Conservation (phyloP, 2,888 invertebrate genomes). For the Electrophaes corylata region DNA sequence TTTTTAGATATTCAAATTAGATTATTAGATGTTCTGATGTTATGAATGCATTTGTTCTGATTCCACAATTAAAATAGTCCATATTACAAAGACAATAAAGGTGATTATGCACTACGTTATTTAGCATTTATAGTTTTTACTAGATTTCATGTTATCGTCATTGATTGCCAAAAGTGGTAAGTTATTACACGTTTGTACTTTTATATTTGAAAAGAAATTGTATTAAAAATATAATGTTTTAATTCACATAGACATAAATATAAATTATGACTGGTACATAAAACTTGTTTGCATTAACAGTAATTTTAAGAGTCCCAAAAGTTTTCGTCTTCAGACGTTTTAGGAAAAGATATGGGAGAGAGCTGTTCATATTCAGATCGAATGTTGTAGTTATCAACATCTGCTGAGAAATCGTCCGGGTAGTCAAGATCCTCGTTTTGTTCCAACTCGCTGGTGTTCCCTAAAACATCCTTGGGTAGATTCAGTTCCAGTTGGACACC, state of each 20-base stretch:
- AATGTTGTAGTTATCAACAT: slow-evolving; percentile 65
- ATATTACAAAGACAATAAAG: slow-evolving; percentile 56
- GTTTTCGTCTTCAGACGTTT: slow-evolving; percentile 64
- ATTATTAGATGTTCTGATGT: slow-evolving; percentile 11
- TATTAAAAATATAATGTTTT: slow-evolving; percentile 50
- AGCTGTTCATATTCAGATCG: slow-evolving; percentile 51
- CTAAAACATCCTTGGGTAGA: slow-evolving; percentile 43
- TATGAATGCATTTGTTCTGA: slow-evolving; percentile 35
- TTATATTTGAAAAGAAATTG: slow-evolving; percentile 70
- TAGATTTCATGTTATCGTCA: slow-evolving; percentile 36
- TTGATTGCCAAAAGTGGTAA: slow-evolving; percentile 49
- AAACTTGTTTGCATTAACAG: slow-evolving; percentile 20
- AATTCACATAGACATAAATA: slow-evolving; percentile 52
- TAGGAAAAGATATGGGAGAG: slow-evolving; percentile 62
- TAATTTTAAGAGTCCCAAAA: slow-evolving; percentile 65
- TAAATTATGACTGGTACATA: slow-evolving; percentile 62
- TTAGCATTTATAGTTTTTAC: slow-evolving; percentile 65
- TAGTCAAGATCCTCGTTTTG: slow-evolving; percentile 47
- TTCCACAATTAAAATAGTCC: slow-evolving; percentile 32
- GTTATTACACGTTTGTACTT: slow-evolving; percentile 78
- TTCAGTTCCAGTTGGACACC: slow-evolving; percentile 51
- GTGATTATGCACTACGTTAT: slow-evolving; percentile 50
- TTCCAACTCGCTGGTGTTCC: slow-evolving; percentile 46
- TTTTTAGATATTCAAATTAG: background rate
- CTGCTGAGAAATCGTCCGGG: slow-evolving; percentile 62